Evolutionary conservation across 2,113 vertebrate genomes (phyloP).

Genomic region (Bothrops jararaca): DNA sequence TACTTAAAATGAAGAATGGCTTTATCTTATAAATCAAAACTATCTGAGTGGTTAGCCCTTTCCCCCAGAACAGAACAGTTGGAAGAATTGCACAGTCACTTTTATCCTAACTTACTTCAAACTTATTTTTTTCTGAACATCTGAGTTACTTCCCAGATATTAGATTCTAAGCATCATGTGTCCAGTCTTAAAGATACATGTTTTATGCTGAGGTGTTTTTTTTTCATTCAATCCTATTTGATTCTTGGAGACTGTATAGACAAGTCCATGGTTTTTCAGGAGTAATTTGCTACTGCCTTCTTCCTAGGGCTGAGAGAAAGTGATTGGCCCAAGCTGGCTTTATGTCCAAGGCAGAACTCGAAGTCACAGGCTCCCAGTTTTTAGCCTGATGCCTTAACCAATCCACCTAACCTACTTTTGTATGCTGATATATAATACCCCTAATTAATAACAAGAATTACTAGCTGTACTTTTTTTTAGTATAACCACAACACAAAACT

Average conservation of each 20-base stretch:
- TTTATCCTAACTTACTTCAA: not conserved
- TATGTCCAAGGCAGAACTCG: not conserved
- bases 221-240: not conserved
- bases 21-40: not conserved
- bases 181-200: slow-evolving; percentile 57
- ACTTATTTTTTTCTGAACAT: slow-evolving; percentile 27
- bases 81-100: not conserved
- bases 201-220: slow-evolving; percentile 37
- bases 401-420: not conserved
- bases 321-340: not conserved
- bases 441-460: slow-evolving; percentile 55
- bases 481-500: slow-evolving; percentile 29
- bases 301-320: not conserved
- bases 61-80: not conserved
- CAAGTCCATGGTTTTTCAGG: not conserved
- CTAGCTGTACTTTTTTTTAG: slow-evolving; percentile 21
- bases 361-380: not conserved
- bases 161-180: slow-evolving; percentile 10
- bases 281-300: not conserved
- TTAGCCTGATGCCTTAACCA: not conserved
- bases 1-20: not conserved
- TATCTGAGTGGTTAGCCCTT: not conserved
- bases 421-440: slow-evolving; percentile 49
- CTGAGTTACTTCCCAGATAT: slow-evolving; percentile 22
- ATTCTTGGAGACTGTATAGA: not conserved